These are phyloP conservation scores for Leptinotarsa peninsularis DNA, from an alignment of 2,888 invertebrate genomes.

Conservation along the genomic window DNA sequence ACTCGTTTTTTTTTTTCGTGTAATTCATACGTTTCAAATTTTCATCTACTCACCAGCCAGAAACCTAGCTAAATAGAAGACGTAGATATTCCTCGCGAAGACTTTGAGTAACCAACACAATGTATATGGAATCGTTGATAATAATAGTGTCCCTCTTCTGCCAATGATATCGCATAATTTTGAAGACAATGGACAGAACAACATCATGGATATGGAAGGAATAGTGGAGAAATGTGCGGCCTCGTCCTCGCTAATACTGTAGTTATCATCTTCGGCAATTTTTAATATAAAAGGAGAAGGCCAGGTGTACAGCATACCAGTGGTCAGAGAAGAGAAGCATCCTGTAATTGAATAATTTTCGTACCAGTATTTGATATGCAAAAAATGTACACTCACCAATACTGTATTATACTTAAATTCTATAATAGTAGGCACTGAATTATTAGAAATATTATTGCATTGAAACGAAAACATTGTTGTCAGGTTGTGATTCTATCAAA, in stretches of 20 bases:
- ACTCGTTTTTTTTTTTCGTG: too few relatives aligned
- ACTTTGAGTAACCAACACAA: conserved; percentile 51
- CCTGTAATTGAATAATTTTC: conserved; percentile 37
- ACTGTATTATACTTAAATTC: too few relatives aligned
- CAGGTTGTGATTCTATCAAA: too few relatives aligned
- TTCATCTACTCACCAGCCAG: conserved; percentile 43
- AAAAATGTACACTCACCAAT: too few relatives aligned
- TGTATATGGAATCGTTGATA: conserved; percentile 54
- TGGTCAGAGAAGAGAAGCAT: conserved; percentile 47
- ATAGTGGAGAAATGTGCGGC: conserved; percentile 60
- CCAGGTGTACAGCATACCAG: conserved; percentile 55
- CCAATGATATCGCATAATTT: conserved; percentile 55
- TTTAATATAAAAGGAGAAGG: conserved; percentile 59
- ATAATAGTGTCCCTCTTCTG: conserved; percentile 54
- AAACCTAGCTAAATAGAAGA: conserved; percentile 57
- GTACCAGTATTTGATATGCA: too few relatives aligned
- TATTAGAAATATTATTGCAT: too few relatives aligned
- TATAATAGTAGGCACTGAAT: too few relatives aligned
- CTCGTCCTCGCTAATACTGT: conserved; percentile 58
- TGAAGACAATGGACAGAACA: conserved; percentile 52
- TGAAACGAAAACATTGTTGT: too few relatives aligned
- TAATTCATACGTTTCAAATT: too few relatives aligned
- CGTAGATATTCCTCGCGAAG: conserved; percentile 49
- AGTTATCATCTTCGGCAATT: conserved; percentile 53
- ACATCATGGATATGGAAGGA: conserved; percentile 54